Base-by-base conservation (phyloP, 2,113 vertebrate species). In the Microtus oregoni region DNA sequence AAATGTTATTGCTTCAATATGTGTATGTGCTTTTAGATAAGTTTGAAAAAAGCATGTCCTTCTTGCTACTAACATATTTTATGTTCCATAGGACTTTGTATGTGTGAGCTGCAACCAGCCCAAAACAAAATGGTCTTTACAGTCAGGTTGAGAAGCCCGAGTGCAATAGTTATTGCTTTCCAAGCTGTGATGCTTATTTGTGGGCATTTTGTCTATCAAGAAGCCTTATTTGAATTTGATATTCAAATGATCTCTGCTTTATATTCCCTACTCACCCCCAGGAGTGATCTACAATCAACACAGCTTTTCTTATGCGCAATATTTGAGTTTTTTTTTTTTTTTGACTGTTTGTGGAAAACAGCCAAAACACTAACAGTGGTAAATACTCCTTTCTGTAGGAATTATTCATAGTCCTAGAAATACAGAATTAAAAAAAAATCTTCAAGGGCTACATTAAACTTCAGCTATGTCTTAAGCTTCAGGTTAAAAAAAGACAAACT, bases 81-180 rank as follows among this genome's bases (percentile, higher is more conserved):
- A 11, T 81, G 10, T 86, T 75, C 4, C 26, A 30, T 44, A 3
- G 38, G 12, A 81, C 22, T 90, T 86, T 77, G 28, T 77, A 0
- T 91, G n/a, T 89, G 50, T 28, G 35, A 38, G 85, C 30, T 70
- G 28, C 67, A 65, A 47, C 26, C 5, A 89, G 41, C 14, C 22
- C 58, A 73, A 94, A 77, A 28, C 15, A 85, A 89, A 96, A 90
- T 67, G n/a, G 38, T 35, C 38, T 96, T 95, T n/a, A 19, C 89
- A 79, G 15, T 88, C 20, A 73, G 20, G 24, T 30, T 89, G 38
- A 30, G 11, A 89, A 44, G 30, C 87, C 63, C n/a, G 81, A 93
- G 47, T 90, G 75, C 35, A 68, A 52, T 89, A 75, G 78, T 87
- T 92, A 70, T 41, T 96, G 65, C 24, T 96, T 96, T 91, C 67